Percentiles rank a stretch among this genome's conserved stretches.
Conservation (phyloP, 2,797 vertebrate genomes). For the Scarus forsteni region DNA sequence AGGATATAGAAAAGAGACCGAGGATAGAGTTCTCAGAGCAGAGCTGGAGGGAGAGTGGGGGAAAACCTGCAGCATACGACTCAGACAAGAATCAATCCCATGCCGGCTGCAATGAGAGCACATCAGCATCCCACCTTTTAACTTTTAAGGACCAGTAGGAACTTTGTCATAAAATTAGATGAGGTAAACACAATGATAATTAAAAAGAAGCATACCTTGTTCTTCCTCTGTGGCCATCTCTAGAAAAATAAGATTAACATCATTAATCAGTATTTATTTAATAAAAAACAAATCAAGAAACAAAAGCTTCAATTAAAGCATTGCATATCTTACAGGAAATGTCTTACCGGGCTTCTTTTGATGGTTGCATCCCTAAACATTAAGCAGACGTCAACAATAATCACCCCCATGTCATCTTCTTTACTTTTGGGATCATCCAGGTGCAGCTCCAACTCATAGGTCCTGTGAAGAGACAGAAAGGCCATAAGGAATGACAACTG, state of each 20-base stretch:
- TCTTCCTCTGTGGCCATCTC: constrained; percentile 89
- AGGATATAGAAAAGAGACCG: too few relatives aligned
- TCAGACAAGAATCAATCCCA: too few relatives aligned
- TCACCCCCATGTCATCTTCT: constrained; percentile 94
- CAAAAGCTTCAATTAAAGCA: constrained; percentile 27
- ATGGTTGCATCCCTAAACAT: constrained; percentile 90
- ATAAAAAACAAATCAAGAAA: constrained; percentile 1
- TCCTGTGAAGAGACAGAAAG: constrained; percentile 75
- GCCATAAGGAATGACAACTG: neutral
- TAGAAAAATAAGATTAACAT: constrained; percentile 58
- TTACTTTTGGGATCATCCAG: constrained; percentile 93
- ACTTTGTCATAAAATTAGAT: neutral
- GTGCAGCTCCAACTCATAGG: constrained; percentile 85
- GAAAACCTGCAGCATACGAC: too few relatives aligned
- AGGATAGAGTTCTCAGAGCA: too few relatives aligned
- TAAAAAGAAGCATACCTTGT: constrained; percentile 66
- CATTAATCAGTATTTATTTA: constrained; percentile 24
- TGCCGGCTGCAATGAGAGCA: too few relatives aligned
- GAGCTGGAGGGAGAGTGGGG: too few relatives aligned
- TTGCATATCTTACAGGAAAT: constrained; percentile 4
- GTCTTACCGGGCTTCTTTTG: constrained; percentile 86
- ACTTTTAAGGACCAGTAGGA: too few relatives aligned
- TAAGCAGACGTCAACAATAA: constrained; percentile 89
- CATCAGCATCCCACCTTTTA: too few relatives aligned
- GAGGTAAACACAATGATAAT: neutral